phyloP scores from a whole-genome alignment of 2,888 invertebrate species.

The Ochropacha duplaris region DNA sequence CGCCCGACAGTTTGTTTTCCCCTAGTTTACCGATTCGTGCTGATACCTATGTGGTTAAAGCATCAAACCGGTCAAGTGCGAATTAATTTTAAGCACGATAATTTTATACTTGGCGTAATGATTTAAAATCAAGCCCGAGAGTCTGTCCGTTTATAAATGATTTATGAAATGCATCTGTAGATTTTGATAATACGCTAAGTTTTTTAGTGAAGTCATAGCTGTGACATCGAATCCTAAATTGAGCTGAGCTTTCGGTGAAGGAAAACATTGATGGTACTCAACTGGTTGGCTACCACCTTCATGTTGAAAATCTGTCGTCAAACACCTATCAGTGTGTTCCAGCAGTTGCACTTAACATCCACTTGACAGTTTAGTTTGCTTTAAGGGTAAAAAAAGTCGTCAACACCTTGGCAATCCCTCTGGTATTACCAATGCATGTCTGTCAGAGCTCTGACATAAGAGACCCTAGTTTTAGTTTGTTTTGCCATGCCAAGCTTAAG shows the following conservation, averaged over 20 bases:
- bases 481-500: neutral
- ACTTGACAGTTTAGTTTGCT: too few relatives aligned
- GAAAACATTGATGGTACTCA: too few relatives aligned
- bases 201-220: neutral
- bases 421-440: too few relatives aligned
- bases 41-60: slow-evolving; percentile 8
- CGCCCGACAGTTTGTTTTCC: slow-evolving; percentile 58
- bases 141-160: neutral
- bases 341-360: too few relatives aligned
- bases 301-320: too few relatives aligned
- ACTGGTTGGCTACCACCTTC: too few relatives aligned
- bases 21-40: slow-evolving; percentile 17
- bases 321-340: too few relatives aligned
- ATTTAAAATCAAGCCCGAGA: neutral
- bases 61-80: slow-evolving; percentile 2
- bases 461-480: neutral
- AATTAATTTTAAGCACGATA: neutral
- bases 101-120: neutral
- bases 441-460: too few relatives aligned
- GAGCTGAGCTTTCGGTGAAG: too few relatives aligned
- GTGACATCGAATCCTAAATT: too few relatives aligned
- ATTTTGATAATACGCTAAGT: neutral
- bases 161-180: neutral
- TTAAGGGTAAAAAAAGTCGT: too few relatives aligned
- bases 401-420: too few relatives aligned